Evolutionary conservation across 2,888 invertebrate genomes (phyloP).

Genomic region (Ernsta delagoae): DNA sequence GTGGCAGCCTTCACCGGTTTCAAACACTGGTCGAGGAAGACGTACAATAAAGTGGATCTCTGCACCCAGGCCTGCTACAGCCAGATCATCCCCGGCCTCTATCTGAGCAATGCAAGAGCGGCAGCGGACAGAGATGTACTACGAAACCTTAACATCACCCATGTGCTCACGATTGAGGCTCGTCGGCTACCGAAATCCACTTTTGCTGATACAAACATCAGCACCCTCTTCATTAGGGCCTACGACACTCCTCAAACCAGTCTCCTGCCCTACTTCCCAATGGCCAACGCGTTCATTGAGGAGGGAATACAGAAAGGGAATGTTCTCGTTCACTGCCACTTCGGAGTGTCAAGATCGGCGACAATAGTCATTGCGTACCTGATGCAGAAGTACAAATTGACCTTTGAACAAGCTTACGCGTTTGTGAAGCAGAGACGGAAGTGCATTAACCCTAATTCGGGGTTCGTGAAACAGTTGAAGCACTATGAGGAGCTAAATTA

Average conservation of each 20-base stretch:
- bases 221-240: constrained; percentile 78
- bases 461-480: constrained; percentile 96
- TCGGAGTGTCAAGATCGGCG: constrained; percentile 97
- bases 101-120: constrained; percentile 75
- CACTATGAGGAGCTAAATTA: constrained; percentile 83
- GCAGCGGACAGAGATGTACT: constrained; percentile 68
- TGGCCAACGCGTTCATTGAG: constrained; percentile 78
- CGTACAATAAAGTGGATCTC: constrained; percentile 71
- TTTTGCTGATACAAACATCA: constrained; percentile 66
- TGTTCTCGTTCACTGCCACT: constrained; percentile 97
- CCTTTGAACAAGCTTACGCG: constrained; percentile 94
- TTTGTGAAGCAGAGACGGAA: constrained; percentile 93
- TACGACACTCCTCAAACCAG: constrained; percentile 74
- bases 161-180: constrained; percentile 78
- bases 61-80: constrained; percentile 74
- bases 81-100: constrained; percentile 70
- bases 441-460: constrained; percentile 97
- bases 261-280: constrained; percentile 77
- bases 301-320: constrained; percentile 86
- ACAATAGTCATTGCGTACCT: constrained; percentile 98
- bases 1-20: constrained; percentile 62
- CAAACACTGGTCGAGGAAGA: constrained; percentile 69
- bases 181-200: constrained; percentile 69
- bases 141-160: constrained; percentile 71
- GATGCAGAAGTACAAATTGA: constrained; percentile 93